Evolutionary conservation across 2,113 vertebrate genomes (phyloP).

Genomic region (Hylia prasina): DNA sequence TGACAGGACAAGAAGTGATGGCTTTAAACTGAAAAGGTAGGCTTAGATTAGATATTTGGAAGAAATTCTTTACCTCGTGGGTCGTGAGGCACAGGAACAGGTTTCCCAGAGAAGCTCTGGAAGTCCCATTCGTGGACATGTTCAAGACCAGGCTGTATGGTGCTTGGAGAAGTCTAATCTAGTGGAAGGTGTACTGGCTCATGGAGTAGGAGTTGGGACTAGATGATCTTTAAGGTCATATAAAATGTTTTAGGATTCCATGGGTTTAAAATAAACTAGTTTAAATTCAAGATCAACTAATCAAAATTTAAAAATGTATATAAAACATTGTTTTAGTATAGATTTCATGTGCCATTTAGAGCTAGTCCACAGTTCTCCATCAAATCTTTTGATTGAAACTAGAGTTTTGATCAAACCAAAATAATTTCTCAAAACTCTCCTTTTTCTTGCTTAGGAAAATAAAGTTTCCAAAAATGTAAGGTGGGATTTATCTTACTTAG

Average conservation of each 20-base stretch:
- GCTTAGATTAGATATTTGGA: neutral
- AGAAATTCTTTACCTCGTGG: neutral
- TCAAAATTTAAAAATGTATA: neutral
- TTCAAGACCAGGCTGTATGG: neutral
- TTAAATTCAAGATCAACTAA: neutral
- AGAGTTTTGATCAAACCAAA: neutral
- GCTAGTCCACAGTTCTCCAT: neutral
- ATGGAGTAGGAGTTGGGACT: neutral
- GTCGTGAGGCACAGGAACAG: neutral
- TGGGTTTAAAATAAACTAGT: neutral
- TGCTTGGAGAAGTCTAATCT: neutral
- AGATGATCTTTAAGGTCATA: neutral
- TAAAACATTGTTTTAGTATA: neutral
- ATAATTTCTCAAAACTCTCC: neutral
- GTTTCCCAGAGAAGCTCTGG: neutral
- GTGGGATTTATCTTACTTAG: neutral
- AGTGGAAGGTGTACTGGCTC: neutral
- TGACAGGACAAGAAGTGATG: accelerated
- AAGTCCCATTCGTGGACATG: neutral
- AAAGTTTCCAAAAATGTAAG: neutral
- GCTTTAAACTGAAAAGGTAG: neutral
- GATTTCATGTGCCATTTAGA: neutral
- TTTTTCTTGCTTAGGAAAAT: neutral
- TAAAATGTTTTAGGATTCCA: neutral
- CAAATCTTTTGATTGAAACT: neutral